Percentiles rank a stretch among this genome's conserved stretches.
Evolutionary conservation across 2,113 vertebrate species (phyloP).

Genomic region (Lathamus discolor): DNA sequence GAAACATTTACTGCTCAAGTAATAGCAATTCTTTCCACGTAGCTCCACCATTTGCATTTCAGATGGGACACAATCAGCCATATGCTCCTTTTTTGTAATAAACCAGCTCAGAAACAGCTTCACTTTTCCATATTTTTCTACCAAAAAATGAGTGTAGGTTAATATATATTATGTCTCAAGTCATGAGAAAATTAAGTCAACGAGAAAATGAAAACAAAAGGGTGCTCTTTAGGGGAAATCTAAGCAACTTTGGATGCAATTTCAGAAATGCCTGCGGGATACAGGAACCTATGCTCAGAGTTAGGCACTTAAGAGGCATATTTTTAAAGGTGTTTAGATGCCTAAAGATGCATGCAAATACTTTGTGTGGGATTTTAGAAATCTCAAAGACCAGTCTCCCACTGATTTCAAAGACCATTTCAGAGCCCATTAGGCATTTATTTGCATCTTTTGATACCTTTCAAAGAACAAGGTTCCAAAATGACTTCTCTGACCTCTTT

Average conservation of each 20-base stretch:
- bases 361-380: conserved; percentile 9
- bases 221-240: neutral
- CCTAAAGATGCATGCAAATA: conserved; percentile 17
- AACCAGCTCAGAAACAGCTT: conserved; percentile 34
- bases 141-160: conserved; percentile 20
- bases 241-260: neutral
- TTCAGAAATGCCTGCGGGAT: neutral
- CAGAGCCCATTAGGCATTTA: neutral
- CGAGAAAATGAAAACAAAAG: conserved; percentile 31
- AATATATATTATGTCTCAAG: conserved; percentile 26
- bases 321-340: conserved; percentile 47
- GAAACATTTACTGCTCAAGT: conserved; percentile 40
- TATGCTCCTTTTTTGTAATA: conserved; percentile 47
- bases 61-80: conserved; percentile 60
- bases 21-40: conserved; percentile 44
- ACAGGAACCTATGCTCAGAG: neutral
- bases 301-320: neutral
- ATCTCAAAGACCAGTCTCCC: neutral
- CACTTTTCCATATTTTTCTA: neutral
- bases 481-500: neutral
- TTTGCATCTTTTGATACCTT: neutral
- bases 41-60: conserved; percentile 58
- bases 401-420: neutral
- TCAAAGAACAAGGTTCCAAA: neutral
- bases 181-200: conserved; percentile 38